Base-by-base conservation (phyloP, 2,888 invertebrate species). In the Pristionchus maxplancki region DNA sequence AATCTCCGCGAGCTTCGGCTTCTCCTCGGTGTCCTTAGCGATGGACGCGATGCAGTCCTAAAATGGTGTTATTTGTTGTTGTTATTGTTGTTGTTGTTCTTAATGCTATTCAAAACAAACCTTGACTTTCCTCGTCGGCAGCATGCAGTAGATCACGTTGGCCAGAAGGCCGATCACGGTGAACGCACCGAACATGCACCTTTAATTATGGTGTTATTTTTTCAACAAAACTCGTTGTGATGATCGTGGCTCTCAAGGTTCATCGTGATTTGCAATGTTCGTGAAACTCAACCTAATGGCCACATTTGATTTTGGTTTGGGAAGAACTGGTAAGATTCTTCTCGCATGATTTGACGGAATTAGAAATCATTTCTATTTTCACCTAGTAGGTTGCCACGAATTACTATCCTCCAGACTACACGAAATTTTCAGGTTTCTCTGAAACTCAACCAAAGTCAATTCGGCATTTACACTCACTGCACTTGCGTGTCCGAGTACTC, bases 141-240 rank as follows among this genome's bases (percentile, higher is more conserved):
- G 85, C 37, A 58, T 44, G 64, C 85, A 85, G 85, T 40, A 85
- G 44, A 85, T 85, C 15, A 37, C 37, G 48, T 85, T 85, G n/a
- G 85, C 62, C 8, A 85, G 44, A 15, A 85, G 24, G 0, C 62
- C 58, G 31, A 85, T 85, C 3, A 40, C 58, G 28, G 85, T 44
- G 85, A 85, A 85, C 2, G 85, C 64, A 9, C 62, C 64, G 64
- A 48, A 85, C 85, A 85, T 85, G 64, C 64, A 85, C 24, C 85
- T 85, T 15, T 0, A 84, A 84, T 31, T 13, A 24, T 78, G 34
- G 28, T 28, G 17, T 31, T 11, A 71, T n/a, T 5, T 17, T 13
- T 28, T 44, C 44, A 44, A 9, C 44, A 44, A 11, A 44, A 44
- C 11, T 67, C 6, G 62, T 4, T 5, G n/a, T 58, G 15, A 62